A percentile compares a stretch with the other conserved stretches of the same genome.
These are phyloP conservation scores for Sebastes diaconus DNA, from an alignment of 2,797 vertebrate genomes.

Conservation along the genomic window DNA sequence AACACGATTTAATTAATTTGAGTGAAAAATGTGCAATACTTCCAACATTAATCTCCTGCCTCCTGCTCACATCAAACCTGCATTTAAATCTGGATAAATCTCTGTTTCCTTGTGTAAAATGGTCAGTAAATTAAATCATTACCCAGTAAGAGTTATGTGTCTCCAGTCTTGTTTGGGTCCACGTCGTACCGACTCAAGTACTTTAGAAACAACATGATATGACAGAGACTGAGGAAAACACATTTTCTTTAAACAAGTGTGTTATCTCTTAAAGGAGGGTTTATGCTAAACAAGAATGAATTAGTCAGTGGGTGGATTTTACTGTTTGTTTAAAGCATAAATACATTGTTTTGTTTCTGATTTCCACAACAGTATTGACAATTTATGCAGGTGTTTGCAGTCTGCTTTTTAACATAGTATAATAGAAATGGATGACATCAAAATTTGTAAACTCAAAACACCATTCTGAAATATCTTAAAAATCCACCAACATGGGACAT, in stretches of 20 bases:
- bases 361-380: not conserved
- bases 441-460: too few species aligned
- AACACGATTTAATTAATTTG: not conserved
- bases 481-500: too few species aligned
- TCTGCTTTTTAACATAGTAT: too few species aligned
- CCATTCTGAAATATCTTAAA: too few species aligned
- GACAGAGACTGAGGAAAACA: not conserved
- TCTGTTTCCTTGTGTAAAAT: not conserved
- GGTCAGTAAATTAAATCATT: not conserved
- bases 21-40: not conserved
- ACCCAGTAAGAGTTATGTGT: not conserved
- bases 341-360: not conserved
- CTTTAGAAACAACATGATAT: not conserved
- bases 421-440: not conserved
- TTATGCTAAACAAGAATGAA: slow-evolving; percentile 15
- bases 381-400: not conserved
- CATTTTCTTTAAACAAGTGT: not conserved
- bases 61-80: not conserved
- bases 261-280: not conserved
- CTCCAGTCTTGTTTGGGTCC: not conserved
- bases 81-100: not conserved
- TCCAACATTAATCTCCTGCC: not conserved
- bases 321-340: not conserved
- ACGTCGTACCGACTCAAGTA: not conserved
- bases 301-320: not conserved